Base-by-base conservation (phyloP, 2,888 invertebrate species). In the Dexiosoma caninum region DNA sequence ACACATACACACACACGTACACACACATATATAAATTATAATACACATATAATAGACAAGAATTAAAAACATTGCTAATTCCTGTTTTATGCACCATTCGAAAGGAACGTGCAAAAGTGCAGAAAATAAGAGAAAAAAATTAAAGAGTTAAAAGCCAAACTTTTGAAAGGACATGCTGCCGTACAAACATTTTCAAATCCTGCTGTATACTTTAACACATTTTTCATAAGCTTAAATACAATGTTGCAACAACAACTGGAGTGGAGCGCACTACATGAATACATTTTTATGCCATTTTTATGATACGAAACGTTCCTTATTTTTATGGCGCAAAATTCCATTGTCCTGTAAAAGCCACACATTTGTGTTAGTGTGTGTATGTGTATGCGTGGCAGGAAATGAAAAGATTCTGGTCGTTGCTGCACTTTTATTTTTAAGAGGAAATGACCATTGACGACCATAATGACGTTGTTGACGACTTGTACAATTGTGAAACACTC, bases 361-460 rank as follows among this genome's bases (percentile, higher is more conserved):
- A 37, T 19, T 12, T 53, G 71, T 30, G 12, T 30, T 19, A 21
- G 14, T 27, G 3, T 42, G 42, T 27, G 16, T 64, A 8, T 37
- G 37, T 46, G 14, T 53, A 10, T 37, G 21, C 55, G 35, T 77
- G 42, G 55, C 62, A 70, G 81, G 77, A 77, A 72, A 81, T 81
- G 72, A 72, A 81, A 77, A 72, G 67, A 72, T 77, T 81, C 49
- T 55, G 77, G 62, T 71, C 51, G 67, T 64, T 64, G 57, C 59
- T 59, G 51, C 37, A 59, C 7, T 21, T 53, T 67, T n/a, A n/a
- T 40, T 57, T 53, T 67, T 59, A 35, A 40, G 62, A 69, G 72
- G 62, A 72, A 81, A 77, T 81, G 67, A 81, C 69, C 67, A 77
- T 77, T 81, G 77, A 81, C 66, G 76, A 71, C 60, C 66, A 76